Conservation (phyloP, 2,797 vertebrate species). For the Tragelaphus eurycerus region DNA sequence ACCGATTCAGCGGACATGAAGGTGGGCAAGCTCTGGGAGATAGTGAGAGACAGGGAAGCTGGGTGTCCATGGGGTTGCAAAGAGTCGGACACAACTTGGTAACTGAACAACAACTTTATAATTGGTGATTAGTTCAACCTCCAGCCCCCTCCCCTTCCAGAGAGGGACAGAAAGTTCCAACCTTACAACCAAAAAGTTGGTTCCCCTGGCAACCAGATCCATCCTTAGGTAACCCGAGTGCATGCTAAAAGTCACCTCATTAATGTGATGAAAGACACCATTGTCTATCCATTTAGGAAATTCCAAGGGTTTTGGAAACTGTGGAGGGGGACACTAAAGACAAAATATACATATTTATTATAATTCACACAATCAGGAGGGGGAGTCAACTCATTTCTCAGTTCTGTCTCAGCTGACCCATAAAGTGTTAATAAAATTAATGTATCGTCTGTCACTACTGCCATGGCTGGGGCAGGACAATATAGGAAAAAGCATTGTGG, state of each 20-base stretch:
- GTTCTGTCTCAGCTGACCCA: neutral
- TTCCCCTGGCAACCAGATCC: neutral
- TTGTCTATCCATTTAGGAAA: neutral
- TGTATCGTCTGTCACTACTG: neutral
- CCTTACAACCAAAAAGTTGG: neutral
- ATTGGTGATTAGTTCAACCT: neutral
- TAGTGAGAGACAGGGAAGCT: neutral
- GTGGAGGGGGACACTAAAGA: neutral
- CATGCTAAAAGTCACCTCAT: neutral
- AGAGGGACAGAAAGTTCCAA: neutral
- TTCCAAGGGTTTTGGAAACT: neutral
- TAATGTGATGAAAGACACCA: neutral
- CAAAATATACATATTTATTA: neutral
- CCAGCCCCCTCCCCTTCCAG: neutral
- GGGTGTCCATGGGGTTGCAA: neutral
- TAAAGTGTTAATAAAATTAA: neutral
- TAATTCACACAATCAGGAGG: neutral
- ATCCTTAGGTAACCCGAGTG: neutral
- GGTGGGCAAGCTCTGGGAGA: neutral
- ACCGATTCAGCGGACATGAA: accelerated
- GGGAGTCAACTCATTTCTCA: neutral
- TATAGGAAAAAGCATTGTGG: neutral
- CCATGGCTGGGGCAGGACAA: neutral
- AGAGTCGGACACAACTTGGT: neutral
- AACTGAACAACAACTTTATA: neutral